Conservation (phyloP, 2,113 vertebrate genomes). For the Mobula hypostoma region DNA sequence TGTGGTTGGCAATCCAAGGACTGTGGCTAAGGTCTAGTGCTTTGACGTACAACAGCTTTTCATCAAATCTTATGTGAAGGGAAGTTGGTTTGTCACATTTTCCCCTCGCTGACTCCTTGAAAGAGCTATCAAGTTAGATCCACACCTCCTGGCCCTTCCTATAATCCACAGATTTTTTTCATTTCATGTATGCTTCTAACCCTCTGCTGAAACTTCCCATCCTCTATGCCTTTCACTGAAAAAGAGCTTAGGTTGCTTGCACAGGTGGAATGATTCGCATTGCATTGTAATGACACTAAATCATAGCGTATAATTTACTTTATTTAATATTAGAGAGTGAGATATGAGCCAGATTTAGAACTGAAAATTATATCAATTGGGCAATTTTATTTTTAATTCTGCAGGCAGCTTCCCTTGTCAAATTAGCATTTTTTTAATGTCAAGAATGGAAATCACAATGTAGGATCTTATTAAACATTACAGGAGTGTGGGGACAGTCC, state of each 20-base stretch:
- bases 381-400: background rate
- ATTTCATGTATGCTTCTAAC: background rate
- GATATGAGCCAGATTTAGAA: background rate
- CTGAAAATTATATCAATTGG: background rate
- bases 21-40: background rate
- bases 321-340: background rate
- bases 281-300: background rate
- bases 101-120: background rate
- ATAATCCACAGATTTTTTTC: background rate
- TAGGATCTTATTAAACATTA: background rate
- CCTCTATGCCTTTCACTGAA: background rate
- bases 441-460: background rate
- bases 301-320: background rate
- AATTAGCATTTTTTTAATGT: background rate
- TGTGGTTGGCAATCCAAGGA: background rate
- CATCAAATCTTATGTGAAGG: background rate
- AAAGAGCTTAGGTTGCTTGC: background rate
- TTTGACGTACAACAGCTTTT: background rate
- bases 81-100: background rate
- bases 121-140: background rate
- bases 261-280: background rate
- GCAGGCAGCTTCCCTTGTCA: background rate
- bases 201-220: background rate
- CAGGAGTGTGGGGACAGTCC: background rate
- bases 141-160: background rate